Conservation (phyloP, 2,113 vertebrate genomes). For the Phaetusa simplex region DNA sequence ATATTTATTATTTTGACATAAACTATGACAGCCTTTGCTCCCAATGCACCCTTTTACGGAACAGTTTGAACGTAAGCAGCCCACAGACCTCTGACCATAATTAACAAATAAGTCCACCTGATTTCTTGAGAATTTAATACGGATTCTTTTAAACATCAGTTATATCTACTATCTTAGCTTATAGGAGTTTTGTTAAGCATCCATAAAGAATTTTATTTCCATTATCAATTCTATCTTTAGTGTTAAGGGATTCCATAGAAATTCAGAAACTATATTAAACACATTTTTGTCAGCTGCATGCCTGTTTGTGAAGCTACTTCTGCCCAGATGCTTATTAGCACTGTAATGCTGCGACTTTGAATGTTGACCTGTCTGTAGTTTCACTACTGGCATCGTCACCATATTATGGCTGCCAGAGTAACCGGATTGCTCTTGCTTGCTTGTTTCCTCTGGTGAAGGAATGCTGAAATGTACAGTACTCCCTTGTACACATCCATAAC, state of each 20-base stretch:
- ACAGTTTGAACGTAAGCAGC: background rate
- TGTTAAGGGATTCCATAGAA: background rate
- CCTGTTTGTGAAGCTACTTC: background rate
- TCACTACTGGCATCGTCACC: background rate
- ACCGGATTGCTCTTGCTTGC: background rate
- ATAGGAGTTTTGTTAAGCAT: background rate
- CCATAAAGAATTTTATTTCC: background rate
- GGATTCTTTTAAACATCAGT: background rate
- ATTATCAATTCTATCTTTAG: background rate
- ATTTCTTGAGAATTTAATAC: background rate
- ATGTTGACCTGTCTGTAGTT: background rate
- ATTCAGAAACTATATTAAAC: background rate
- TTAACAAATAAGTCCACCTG: background rate
- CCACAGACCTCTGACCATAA: background rate
- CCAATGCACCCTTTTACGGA: background rate
- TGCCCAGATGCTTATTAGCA: background rate
- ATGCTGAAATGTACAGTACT: background rate
- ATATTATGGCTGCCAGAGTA: background rate
- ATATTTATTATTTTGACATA: background rate
- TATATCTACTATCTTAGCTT: background rate
- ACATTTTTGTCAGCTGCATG: background rate
- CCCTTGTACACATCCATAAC: background rate
- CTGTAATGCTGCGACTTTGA: background rate
- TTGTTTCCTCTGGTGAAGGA: background rate
- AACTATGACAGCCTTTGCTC: background rate